Percentiles rank a stretch among this genome's conserved stretches.
Evolutionary conservation across 2,113 vertebrate genomes (phyloP).

Genomic region (Oncorhynchus kisutch): DNA sequence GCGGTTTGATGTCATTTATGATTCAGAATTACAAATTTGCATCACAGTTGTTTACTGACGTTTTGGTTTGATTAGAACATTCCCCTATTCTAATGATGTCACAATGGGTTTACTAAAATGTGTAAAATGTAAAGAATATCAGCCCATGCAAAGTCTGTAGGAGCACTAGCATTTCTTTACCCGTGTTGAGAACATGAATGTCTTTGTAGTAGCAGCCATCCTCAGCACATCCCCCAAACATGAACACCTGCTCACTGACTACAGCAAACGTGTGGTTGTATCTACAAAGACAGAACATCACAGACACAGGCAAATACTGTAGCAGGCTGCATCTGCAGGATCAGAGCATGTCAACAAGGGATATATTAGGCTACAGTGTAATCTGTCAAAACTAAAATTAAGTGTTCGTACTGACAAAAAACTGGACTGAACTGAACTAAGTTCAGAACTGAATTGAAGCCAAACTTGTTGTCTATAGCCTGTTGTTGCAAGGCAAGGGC

Average conservation of each 20-base stretch:
- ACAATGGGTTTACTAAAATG: background rate
- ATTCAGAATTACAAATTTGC: too few relatives aligned
- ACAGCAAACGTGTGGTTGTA: constrained; percentile 61
- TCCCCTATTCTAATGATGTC: background rate
- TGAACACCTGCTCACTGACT: constrained; percentile 69
- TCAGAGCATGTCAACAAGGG: background rate
- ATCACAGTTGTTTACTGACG: background rate
- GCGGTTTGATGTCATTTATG: too few relatives aligned
- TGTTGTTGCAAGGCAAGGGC: background rate
- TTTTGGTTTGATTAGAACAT: background rate
- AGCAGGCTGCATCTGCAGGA: background rate
- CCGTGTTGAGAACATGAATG: constrained; percentile 67
- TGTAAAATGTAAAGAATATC: too few relatives aligned
- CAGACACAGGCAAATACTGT: background rate
- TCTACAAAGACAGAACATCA: constrained; percentile 50
- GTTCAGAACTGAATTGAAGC: background rate
- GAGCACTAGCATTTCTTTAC: constrained; percentile 37
- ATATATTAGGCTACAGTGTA: background rate
- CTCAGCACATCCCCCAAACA: constrained; percentile 64
- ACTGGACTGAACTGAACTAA: too few relatives aligned
- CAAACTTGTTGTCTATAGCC: background rate
- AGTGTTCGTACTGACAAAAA: too few relatives aligned
- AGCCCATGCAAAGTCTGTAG: too few relatives aligned
- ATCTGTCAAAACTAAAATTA: background rate
- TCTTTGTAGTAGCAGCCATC: constrained; percentile 62